Base-by-base conservation (phyloP, 2,888 invertebrate species). In the Ormia ochracea region DNA sequence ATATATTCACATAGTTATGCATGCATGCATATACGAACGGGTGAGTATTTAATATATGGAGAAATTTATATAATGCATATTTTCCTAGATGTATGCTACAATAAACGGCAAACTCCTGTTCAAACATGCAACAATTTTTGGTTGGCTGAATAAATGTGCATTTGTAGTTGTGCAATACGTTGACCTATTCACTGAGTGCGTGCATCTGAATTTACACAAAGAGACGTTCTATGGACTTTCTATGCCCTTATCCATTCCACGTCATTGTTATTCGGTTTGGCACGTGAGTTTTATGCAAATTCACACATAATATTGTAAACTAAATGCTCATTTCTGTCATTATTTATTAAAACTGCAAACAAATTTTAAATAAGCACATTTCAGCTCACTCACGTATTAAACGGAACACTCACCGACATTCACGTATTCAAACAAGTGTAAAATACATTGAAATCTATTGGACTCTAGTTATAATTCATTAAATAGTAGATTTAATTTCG, bases 271-370 rank as follows among this genome's bases (percentile, higher is more conserved):
- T 70, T 69, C 52, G 19, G 36, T 50, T 70, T 58, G 58, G 70
- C 75, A 79, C 74, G 75, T 79, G 75, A 70, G 65, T 33, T 79
- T 75, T 70, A 75, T 75, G 75, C 65, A 75, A 79, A 65, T 79
- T 70, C 43, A 19, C 69, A 70, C 70, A 70, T 70, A 70, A 66
- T 75, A 74, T 59, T 48, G 31, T 56, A 52, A 74, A 59, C 58
- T 75, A 70, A 70, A 79, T 75, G 74, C 36, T 52, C 69, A 79
- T 75, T 74, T 75, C 72, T 66, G 72, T 73, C 72, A 73, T 66
- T 72, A 78, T 72, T 72, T 72, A 72, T 65, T 78, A 50, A 61
- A 66, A 43, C 17, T 63, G 52, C 63, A 41, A 68, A 61, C 63
- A 63, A 28, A 45, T 41, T 26, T 41, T 26, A 41, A 19, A 26